These are phyloP conservation scores for Drosophila stalkeri DNA, from an alignment of 2,888 invertebrate genomes.

Conservation along the genomic window DNA sequence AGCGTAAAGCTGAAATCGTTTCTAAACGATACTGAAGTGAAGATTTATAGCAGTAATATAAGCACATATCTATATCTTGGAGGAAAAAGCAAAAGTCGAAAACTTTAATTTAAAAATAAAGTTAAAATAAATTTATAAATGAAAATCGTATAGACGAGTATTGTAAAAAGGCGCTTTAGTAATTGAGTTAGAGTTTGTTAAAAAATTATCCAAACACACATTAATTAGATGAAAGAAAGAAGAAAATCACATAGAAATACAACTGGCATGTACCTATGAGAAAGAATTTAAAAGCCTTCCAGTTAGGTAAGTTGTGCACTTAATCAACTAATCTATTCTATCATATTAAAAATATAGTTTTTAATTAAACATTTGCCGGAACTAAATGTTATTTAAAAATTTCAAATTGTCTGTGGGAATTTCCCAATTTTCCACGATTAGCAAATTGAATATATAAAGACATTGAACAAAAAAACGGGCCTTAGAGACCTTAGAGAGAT, in stretches of 20 bases:
- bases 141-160: background rate
- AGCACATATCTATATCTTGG: background rate
- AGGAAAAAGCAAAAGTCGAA: background rate
- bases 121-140: background rate
- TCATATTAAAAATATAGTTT: background rate
- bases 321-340: background rate
- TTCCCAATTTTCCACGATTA: constrained; percentile 2
- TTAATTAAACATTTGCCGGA: background rate
- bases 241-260: constrained; percentile 1
- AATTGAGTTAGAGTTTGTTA: no score
- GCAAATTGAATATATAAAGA: background rate
- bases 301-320: background rate
- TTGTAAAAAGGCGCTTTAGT: background rate
- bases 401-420: background rate
- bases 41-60: background rate
- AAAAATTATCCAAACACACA: background rate
- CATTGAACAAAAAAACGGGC: background rate
- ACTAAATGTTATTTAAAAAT: background rate
- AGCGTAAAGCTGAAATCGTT: constrained; percentile 10
- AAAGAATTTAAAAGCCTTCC: background rate
- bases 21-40: constrained; percentile 1
- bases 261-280: background rate
- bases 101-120: background rate
- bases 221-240: no score
- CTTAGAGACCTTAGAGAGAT: constrained; percentile 14